Evolutionary conservation across 2,888 invertebrate species (phyloP), one percentile per base, ranked within the genome.

Genomic region (Drosophila pseudotalamancana): DNA sequence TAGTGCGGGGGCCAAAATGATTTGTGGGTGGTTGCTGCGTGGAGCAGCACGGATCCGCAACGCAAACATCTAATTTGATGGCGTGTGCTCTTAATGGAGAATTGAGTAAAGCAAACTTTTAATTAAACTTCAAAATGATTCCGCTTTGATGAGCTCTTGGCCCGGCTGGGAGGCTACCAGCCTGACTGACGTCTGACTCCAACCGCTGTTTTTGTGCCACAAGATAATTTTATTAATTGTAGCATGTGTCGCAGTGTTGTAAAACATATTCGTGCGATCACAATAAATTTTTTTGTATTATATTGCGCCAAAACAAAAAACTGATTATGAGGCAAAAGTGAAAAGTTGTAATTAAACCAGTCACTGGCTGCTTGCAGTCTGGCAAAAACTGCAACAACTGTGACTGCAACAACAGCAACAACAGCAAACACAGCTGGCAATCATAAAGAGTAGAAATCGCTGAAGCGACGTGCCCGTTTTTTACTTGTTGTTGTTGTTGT

Each of bases 291-390:
- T 81, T 77, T 72, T 39, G 35, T 16, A 31, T 45, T 49, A 19
- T 21, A 32, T 42, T 75, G 64, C 66, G 62, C 67, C 50, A 57
- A 72, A 63, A 57, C 32, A 66, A 74, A 77, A 73, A 74, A 72
- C 73, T 70, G 63, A 85, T 84, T 84, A 81, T 86, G 81, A 81
- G 65, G 86, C 79, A 89, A 88, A 89, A 89, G 89, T 89, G 89
- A 89, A 89, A 89, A 87, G 89, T 81, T 84, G 87, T 85, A 89
- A 89, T 89, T 89, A 89, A 89, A 88, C 87, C 88, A 89, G 88
- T 87, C 89, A 89, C 73, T 88, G 83, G 70, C 59, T 83, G 76
- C 42, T 49, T 60, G 40, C 72, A 69, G 37, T 59, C 35, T 43
- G 27, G 40, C 54, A 45, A 63, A 54, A 71, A 50, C 42, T 49